A percentile compares a stretch with the other conserved stretches of the same genome.
Conservation (phyloP, 92 coral and sea anemone genomes). For the Phenganax stokvisi region DNA sequence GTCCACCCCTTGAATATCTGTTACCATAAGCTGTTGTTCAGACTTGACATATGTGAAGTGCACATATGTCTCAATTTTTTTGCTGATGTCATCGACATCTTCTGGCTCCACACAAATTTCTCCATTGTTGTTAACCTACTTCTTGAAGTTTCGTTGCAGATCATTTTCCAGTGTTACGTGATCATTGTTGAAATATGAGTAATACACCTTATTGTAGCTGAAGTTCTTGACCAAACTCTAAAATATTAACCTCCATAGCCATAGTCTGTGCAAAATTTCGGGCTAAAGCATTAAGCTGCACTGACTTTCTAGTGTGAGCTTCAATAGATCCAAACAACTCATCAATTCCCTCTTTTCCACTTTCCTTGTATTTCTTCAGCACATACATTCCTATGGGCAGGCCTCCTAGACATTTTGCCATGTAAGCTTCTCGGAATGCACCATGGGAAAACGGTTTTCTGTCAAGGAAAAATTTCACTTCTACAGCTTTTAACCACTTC, state of each 20-base stretch:
- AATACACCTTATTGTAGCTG: too few species aligned
- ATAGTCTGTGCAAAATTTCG: too few species aligned
- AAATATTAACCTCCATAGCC: too few species aligned
- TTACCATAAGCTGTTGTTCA: constrained; percentile 38
- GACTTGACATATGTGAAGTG: constrained; percentile 28
- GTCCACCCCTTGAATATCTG: constrained; percentile 41
- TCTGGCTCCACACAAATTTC: too few species aligned
- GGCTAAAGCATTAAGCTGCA: constrained; percentile 44
- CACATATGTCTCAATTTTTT: constrained; percentile 42
- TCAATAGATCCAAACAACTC: constrained; percentile 48
- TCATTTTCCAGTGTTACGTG: too few species aligned
- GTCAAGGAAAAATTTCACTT: constrained; percentile 40
- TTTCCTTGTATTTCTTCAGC: constrained; percentile 49
- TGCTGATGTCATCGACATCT: constrained; percentile 37
- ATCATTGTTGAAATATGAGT: too few species aligned
- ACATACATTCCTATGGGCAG: constrained; percentile 50
- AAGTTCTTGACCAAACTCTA: too few species aligned
- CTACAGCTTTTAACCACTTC: constrained; percentile 33
- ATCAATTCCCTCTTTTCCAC: constrained; percentile 42
- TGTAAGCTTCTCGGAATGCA: constrained; percentile 52
- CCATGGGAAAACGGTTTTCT: constrained; percentile 51
- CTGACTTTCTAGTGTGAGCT: constrained; percentile 59
- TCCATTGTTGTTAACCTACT: too few species aligned
- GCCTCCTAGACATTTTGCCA: constrained; percentile 52
- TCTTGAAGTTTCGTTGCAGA: too few species aligned